phyloP scores from a whole-genome alignment of 2,797 vertebrate genomes.

The Siniperca scherzeri region DNA sequence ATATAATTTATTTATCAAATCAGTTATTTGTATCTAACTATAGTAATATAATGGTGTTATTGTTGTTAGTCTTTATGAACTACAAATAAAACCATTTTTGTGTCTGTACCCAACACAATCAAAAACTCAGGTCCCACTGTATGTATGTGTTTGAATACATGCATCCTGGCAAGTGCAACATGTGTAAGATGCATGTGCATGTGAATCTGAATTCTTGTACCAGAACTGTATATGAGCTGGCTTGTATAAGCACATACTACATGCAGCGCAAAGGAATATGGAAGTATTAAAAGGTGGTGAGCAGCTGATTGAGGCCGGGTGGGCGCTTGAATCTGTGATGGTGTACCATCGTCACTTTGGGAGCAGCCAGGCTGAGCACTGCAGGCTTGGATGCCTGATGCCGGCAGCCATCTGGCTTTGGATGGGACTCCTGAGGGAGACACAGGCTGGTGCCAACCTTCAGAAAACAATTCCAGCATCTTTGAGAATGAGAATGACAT shows the following conservation, averaged over 20 bases:
- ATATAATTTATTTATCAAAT: neutral
- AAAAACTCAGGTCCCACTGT: neutral
- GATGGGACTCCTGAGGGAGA: conserved; percentile 78
- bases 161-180: conserved; percentile 7
- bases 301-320: conserved; percentile 65
- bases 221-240: neutral
- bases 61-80: neutral
- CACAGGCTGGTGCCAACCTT: conserved; percentile 76
- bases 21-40: neutral
- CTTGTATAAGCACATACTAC: conserved; percentile 16
- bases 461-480: conserved; percentile 77
- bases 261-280: conserved; percentile 54
- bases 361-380: conserved; percentile 74
- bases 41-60: neutral
- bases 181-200: conserved; percentile 32
- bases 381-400: conserved; percentile 76
- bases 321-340: conserved; percentile 69
- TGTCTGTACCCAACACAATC: conserved; percentile 1
- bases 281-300: conserved; percentile 58
- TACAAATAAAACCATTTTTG: neutral
- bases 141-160: conserved; percentile 28
- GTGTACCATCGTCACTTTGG: conserved; percentile 70
- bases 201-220: conserved; percentile 22
- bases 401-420: conserved; percentile 83
- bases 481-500: conserved; percentile 77